Percentiles rank a stretch among this genome's conserved stretches.
Evolutionary conservation across 1,140 invertebrate species (phyloP).

Genomic region (Pseudachorutes palmiensis): DNA sequence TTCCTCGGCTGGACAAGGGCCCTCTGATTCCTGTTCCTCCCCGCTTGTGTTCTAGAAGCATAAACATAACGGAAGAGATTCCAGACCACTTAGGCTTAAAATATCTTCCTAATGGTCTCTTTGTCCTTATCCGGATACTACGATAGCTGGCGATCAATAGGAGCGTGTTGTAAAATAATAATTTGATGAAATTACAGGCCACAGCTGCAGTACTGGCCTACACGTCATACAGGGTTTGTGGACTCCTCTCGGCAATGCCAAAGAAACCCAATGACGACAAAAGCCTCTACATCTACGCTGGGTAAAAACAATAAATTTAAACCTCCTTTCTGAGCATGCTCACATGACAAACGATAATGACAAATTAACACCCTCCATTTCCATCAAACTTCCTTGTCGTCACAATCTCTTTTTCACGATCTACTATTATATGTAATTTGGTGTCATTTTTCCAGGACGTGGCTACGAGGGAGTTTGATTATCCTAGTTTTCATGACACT

Average conservation of each 20-base stretch:
- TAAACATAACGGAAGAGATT: conserved; percentile 5
- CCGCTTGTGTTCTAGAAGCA: no score
- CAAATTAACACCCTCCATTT: conserved; percentile 3
- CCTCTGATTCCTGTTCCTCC: no score
- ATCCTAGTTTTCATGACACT: conserved; percentile 35
- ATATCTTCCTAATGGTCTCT: conserved; percentile 9
- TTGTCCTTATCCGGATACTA: neutral
- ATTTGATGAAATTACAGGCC: conserved; percentile 29
- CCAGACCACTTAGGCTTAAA: conserved; percentile 6
- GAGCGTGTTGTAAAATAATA: conserved; percentile 12
- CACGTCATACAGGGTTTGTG: conserved; percentile 35
- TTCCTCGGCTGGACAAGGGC: no score
- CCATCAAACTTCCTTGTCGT: neutral
- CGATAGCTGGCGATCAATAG: conserved; percentile 1
- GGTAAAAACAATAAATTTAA: conserved; percentile 23
- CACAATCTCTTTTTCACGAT: conserved; percentile 8
- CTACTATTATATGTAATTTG: no score
- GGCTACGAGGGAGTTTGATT: conserved; percentile 37
- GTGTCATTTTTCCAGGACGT: conserved; percentile 33
- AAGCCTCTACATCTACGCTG: conserved; percentile 33
- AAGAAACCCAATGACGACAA: conserved; percentile 39
- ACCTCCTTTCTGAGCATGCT: neutral
- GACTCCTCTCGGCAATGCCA: conserved; percentile 35
- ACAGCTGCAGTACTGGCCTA: conserved; percentile 33
- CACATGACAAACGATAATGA: no score